These are phyloP conservation scores for Erythrocercus mccallii DNA, from an alignment of 2,113 vertebrate genomes.

Conservation along the genomic window DNA sequence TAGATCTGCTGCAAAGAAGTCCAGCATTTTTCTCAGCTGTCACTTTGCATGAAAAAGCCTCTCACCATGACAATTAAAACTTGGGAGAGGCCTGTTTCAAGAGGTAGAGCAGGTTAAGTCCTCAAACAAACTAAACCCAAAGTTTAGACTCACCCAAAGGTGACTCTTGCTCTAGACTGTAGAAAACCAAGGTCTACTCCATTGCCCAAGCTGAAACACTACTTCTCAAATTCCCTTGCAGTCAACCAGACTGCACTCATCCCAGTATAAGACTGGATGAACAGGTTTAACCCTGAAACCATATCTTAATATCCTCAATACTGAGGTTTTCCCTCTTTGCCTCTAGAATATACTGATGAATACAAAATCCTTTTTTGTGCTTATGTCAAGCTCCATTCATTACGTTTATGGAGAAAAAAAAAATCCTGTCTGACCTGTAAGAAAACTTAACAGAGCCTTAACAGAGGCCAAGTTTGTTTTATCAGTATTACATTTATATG, in stretches of 20 bases:
- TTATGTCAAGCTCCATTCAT: not conserved
- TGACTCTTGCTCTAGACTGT: not conserved
- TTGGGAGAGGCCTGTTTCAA: not conserved
- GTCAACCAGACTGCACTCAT: not conserved
- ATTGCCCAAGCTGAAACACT: not conserved
- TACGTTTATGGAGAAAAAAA: constrained; percentile 24
- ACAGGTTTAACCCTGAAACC: not conserved
- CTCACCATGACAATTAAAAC: not conserved
- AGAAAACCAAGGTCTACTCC: not conserved
- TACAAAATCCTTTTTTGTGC: not conserved
- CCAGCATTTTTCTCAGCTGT: not conserved
- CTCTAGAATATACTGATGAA: not conserved
- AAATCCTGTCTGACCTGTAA: not conserved
- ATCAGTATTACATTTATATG: not conserved
- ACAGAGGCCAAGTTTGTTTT: not conserved
- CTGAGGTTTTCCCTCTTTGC: not conserved
- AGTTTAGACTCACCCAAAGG: too few species aligned
- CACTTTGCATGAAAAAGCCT: not conserved
- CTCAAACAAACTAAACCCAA: not conserved
- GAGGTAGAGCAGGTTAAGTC: not conserved
- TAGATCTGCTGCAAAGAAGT: not conserved
- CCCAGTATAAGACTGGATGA: not conserved
- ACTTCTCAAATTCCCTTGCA: not conserved
- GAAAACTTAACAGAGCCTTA: not conserved
- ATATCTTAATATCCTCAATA: not conserved